phyloP scores from a whole-genome alignment of 2,113 vertebrate genomes.

The Labeo rohita region DNA sequence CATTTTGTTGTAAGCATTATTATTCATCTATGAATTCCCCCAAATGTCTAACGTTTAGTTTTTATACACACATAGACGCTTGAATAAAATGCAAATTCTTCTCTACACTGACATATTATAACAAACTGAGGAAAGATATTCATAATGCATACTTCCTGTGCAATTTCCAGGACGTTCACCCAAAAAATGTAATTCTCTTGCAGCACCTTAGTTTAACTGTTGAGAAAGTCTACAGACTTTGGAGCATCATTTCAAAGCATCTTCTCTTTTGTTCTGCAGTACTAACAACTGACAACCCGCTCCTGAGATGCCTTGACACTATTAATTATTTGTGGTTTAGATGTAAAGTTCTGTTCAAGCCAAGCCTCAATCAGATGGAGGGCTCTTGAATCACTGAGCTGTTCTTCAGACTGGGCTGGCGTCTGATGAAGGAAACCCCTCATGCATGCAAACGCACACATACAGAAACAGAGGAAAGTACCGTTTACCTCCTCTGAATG shows the following conservation, averaged over 20 bases:
- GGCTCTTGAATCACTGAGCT: conserved; percentile 60
- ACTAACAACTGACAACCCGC: conserved; percentile 39
- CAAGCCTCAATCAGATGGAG: conserved; percentile 59
- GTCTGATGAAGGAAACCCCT: conserved; percentile 52
- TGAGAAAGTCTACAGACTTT: conserved; percentile 2
- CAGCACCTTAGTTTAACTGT: conserved; percentile 28
- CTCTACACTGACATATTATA: neutral
- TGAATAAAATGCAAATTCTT: neutral
- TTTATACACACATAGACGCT: neutral
- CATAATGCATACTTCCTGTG: neutral
- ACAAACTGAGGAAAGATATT: neutral
- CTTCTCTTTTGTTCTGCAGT: conserved; percentile 46
- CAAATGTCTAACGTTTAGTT: neutral
- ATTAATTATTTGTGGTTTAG: conserved; percentile 56
- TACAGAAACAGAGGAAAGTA: neutral
- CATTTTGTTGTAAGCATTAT: neutral
- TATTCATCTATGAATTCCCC: neutral
- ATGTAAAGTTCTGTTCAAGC: conserved; percentile 28
- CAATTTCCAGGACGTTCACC: neutral
- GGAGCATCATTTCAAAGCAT: conserved; percentile 25
- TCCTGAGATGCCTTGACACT: conserved; percentile 41
- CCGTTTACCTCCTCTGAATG: neutral
- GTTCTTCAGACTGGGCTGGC: conserved; percentile 46
- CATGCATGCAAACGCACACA: conserved; percentile 43
- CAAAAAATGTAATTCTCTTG: neutral